These are phyloP conservation scores for Axis porcinus DNA, from an alignment of 2,113 vertebrate genomes.

Conservation along the genomic window DNA sequence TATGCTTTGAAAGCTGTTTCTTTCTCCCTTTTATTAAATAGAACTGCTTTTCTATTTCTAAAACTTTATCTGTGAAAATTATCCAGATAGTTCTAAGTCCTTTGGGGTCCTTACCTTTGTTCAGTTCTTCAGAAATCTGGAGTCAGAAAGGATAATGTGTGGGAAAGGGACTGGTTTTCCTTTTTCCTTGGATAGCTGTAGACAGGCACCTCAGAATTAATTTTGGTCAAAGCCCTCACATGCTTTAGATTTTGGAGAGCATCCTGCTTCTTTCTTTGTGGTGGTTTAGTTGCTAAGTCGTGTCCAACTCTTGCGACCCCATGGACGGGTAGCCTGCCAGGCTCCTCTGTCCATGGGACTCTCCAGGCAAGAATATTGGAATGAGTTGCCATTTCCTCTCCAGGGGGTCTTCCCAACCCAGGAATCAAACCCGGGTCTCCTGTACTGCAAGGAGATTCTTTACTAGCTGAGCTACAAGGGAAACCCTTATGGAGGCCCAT, in stretches of 20 bases:
- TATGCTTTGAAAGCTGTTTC: conserved; percentile 70
- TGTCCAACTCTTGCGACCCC: background rate
- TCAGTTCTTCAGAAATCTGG: background rate
- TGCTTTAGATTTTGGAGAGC: background rate
- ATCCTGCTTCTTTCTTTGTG: background rate
- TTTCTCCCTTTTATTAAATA: conserved; percentile 14
- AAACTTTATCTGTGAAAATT: conserved; percentile 59
- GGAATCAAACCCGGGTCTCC: background rate
- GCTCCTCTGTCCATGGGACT: background rate
- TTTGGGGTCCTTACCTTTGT: background rate
- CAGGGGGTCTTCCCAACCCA: background rate
- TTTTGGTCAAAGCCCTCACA: background rate
- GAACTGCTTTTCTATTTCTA: conserved; percentile 53
- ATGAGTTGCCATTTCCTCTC: background rate
- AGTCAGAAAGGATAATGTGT: background rate
- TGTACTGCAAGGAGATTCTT: background rate
- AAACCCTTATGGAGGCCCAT: background rate
- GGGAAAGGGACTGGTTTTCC: background rate
- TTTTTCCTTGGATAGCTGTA: background rate
- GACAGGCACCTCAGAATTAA: background rate
- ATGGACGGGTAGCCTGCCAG: background rate
- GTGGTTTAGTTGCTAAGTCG: background rate
- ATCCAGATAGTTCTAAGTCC: conserved; percentile 48
- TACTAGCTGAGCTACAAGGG: background rate
- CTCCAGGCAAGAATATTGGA: background rate